A percentile compares a stretch with the other conserved stretches of the same genome.
These are phyloP conservation scores for Leptopilina clavipes DNA, from an alignment of 1,140 invertebrate genomes.

Conservation along the genomic window DNA sequence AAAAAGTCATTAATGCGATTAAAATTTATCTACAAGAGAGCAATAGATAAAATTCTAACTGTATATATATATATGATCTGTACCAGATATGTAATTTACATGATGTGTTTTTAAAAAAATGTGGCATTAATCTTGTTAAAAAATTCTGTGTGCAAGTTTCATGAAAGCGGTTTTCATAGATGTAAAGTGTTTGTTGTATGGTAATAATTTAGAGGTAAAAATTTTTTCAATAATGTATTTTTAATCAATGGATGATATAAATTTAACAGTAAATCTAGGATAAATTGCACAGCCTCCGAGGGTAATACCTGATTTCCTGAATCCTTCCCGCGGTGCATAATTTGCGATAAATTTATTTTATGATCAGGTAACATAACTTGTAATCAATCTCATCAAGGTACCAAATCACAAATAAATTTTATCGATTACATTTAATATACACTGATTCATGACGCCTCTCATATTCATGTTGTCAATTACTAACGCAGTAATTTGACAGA, in stretches of 20 bases:
- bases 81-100: too few relatives aligned
- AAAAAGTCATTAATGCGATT: background rate
- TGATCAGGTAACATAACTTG: slow-evolving; percentile 26
- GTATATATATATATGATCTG: too few relatives aligned
- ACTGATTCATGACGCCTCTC: slow-evolving; percentile 10
- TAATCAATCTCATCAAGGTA: slow-evolving; percentile 13
- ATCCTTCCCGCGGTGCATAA: background rate
- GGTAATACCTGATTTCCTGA: background rate
- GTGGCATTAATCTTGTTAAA: too few relatives aligned
- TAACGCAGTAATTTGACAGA: slow-evolving; percentile 17
- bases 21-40: background rate
- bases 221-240: background rate
- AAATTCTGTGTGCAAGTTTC: too few relatives aligned
- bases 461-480: slow-evolving; percentile 14
- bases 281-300: background rate
- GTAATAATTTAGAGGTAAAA: background rate
- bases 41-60: background rate
- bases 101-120: too few relatives aligned
- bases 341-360: slow-evolving; percentile 21
- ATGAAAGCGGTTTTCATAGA: too few relatives aligned
- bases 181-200: background rate
- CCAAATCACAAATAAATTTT: slow-evolving; percentile 26
- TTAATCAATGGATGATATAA: background rate
- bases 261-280: background rate
- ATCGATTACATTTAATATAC: slow-evolving; percentile 14